These are phyloP conservation scores for Virgularia gustaviana DNA, from an alignment of 92 coral and sea anemone genomes.

Conservation along the genomic window DNA sequence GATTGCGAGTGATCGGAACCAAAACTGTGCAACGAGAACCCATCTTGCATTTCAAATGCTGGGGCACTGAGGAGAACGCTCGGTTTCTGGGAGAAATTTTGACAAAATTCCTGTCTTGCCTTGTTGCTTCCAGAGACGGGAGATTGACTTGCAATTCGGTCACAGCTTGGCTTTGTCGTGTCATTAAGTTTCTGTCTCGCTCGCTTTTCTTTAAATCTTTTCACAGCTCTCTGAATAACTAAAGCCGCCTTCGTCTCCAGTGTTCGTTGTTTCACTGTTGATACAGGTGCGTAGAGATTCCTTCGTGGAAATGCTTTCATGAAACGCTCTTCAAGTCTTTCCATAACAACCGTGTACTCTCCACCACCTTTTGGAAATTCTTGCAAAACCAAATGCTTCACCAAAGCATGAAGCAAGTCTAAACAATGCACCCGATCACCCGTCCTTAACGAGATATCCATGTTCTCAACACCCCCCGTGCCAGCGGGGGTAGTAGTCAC, in stretches of 20 bases:
- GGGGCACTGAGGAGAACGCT: too few relatives aligned
- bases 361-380: slow-evolving; percentile 54
- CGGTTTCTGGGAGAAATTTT: too few relatives aligned
- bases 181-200: too few relatives aligned
- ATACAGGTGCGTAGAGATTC: slow-evolving; percentile 57
- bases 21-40: too few relatives aligned
- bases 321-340: slow-evolving; percentile 83
- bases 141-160: too few relatives aligned
- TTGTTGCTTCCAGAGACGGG: too few relatives aligned
- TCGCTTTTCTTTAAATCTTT: slow-evolving; percentile 42
- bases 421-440: slow-evolving; percentile 76
- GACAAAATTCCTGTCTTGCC: too few relatives aligned
- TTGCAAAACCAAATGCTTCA: slow-evolving; percentile 57
- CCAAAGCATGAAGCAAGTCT: slow-evolving; percentile 87
- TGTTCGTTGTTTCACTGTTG: slow-evolving; percentile 64
- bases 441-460: slow-evolving; percentile 81
- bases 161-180: too few relatives aligned
- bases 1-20: too few relatives aligned
- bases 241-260: slow-evolving; percentile 63
- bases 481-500: slow-evolving; percentile 80
- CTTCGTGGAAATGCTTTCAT: slow-evolving; percentile 76
- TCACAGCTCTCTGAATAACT: slow-evolving; percentile 70
- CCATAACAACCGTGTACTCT: slow-evolving; percentile 74
- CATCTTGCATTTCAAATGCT: too few relatives aligned
- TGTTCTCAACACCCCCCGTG: slow-evolving; percentile 71